These are phyloP conservation scores for Mercenaria mercenaria DNA, from an alignment of 1,140 invertebrate species.

Conservation along the genomic window DNA sequence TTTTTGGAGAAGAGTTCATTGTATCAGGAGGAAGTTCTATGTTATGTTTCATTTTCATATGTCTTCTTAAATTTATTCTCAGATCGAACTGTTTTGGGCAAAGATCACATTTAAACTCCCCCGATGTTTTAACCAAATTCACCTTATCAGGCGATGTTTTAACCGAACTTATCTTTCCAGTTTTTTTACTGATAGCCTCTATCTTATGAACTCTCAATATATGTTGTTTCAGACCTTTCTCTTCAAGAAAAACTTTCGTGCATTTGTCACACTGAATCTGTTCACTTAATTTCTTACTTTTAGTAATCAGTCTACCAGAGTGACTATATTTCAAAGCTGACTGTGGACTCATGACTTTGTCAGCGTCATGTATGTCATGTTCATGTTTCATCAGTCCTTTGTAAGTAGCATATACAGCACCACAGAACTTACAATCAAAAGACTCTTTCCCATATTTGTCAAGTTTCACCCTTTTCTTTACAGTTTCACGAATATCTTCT, in stretches of 20 bases:
- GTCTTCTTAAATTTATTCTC: conserved; percentile 13
- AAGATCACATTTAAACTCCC: neutral
- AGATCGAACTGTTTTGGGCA: conserved; percentile 32
- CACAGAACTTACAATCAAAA: conserved; percentile 5
- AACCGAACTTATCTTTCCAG: no score
- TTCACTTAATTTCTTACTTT: conserved; percentile 38
- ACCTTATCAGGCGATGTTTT: neutral
- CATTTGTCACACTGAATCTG: conserved; percentile 32
- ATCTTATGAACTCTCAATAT: neutral
- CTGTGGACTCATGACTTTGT: neutral
- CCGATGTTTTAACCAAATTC: no score
- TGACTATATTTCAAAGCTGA: conserved; percentile 15
- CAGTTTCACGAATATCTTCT: neutral
- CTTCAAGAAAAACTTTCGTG: conserved; percentile 29
- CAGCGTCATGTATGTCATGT: neutral
- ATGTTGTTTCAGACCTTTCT: conserved; percentile 10
- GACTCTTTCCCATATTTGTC: conserved; percentile 1
- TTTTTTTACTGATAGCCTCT: no score
- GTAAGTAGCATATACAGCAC: neutral
- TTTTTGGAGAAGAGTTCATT: neutral
- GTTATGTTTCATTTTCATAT: conserved; percentile 49
- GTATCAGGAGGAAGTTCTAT: neutral
- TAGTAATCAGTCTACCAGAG: conserved; percentile 44
- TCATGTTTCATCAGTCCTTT: conserved; percentile 2
- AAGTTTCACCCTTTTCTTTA: conserved; percentile 9